These are phyloP conservation scores for Spermophilus dauricus DNA, from an alignment of 2,113 vertebrate genomes.

Conservation along the genomic window DNA sequence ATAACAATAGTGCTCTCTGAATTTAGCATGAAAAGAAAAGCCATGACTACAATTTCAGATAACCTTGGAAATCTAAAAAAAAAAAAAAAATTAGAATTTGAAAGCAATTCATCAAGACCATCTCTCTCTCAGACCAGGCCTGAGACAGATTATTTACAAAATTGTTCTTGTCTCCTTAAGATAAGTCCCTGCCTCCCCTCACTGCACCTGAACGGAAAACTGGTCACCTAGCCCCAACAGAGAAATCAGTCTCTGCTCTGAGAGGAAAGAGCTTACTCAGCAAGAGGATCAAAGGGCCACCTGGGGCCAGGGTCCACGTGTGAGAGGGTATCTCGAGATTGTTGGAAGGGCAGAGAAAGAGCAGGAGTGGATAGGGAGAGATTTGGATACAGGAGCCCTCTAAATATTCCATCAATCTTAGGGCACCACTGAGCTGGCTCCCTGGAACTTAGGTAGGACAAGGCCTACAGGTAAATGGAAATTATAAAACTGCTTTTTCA, in stretches of 20 bases:
- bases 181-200: not conserved
- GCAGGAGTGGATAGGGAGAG: too few species aligned
- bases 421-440: not conserved
- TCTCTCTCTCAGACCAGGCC: not conserved
- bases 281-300: not conserved
- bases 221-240: not conserved
- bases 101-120: constrained; percentile 6
- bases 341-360: not conserved
- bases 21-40: not conserved
- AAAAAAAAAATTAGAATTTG: not conserved
- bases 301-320: too few species aligned
- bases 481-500: not conserved
- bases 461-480: not conserved
- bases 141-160: not conserved
- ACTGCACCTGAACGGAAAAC: not conserved
- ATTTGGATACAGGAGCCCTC: not conserved
- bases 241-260: not conserved
- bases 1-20: not conserved
- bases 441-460: not conserved
- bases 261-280: not conserved
- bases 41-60: not conserved
- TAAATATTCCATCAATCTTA: not conserved
- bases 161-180: not conserved
- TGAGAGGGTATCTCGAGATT: not conserved
- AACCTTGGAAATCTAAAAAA: constrained; percentile 22